Evolutionary conservation across 53 echinoderm and acorn worm species (phyloP), one percentile per base, ranked within the genome.

Genomic region (Holothuria leucospilota): DNA sequence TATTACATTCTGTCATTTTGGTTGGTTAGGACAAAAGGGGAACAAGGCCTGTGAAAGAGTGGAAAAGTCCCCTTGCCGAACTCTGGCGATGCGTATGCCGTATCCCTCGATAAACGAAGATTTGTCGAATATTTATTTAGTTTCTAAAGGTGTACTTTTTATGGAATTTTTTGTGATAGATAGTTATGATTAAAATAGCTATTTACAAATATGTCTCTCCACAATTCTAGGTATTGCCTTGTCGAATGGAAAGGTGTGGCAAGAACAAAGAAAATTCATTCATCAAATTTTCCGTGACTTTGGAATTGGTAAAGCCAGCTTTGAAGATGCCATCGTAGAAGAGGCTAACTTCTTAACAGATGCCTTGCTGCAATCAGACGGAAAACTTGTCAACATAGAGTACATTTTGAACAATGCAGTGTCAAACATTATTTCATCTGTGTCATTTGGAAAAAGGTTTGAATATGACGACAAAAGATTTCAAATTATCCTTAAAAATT

Each of bases 301-400:
- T 39, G 82, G 82, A 24, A 41, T 82, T 82, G 82, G 82, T n/a
- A 62, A 65, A 64, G 62, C 82, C 18, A 63, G 65, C 34, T 82
- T 82, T n/a, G 82, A 82, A 46, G 65, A 65, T 16, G 63, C 39
- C 20, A 51, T 82, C n/a, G 82, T 51, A 7, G 39, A 40, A n/a
- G 82, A 82, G 46, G 82, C 82, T 16, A 63, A 39, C 20, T 82
- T 38, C 21, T 30, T 82, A 38, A 82, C 65, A 34, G 82, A 82
- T 20, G 63, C 82, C 6, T 64, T 82, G 38, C 20, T 78, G 27
- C n/a, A 65, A 51, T 38, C 28, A 13, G 65, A 82, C 10, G 63
- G 82, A n/a, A 25, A 64, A 26, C 8, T 39, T 18, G 21, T 63
- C 23, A 65, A 29, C 62, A 39, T 63, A 8, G 42, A 13, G 8